Conservation (phyloP, 1,140 invertebrate species). For the Cecropterus lyciades region DNA sequence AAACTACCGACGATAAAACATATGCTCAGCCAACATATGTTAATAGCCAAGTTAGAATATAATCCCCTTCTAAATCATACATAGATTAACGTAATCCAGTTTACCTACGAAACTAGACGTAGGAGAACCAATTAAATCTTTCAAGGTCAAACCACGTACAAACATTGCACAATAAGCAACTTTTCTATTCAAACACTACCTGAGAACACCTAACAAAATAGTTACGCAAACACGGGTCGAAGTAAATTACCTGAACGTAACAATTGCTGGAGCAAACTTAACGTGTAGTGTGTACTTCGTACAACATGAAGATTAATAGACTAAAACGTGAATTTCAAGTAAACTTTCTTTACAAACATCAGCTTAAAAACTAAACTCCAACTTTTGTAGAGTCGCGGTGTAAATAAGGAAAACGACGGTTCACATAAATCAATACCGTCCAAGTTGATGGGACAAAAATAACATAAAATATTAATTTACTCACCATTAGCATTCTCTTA, state of each 20-base stretch:
- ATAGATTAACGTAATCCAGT: too few species aligned
- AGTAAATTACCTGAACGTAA: background rate
- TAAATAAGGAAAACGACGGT: background rate
- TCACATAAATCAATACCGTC: background rate
- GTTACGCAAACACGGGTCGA: background rate
- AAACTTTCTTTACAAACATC: too few species aligned
- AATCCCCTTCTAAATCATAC: too few species aligned
- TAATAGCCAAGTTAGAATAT: too few species aligned
- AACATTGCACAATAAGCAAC: background rate
- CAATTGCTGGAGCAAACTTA: background rate
- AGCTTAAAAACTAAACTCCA: background rate
- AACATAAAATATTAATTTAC: conserved; percentile 19
- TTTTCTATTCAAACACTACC: background rate
- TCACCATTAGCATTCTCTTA: conserved; percentile 25
- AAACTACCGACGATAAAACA: too few species aligned
- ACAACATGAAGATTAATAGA: background rate
- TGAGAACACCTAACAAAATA: background rate
- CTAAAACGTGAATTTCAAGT: too few species aligned
- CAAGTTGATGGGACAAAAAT: background rate
- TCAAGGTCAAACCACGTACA: background rate
- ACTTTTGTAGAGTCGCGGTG: conserved; percentile 14
- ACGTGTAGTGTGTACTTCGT: background rate
- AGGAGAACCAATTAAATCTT: background rate
- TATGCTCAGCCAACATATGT: too few species aligned
- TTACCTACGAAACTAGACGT: too few species aligned